phyloP scores from a whole-genome alignment of 2,113 vertebrate genomes.

The Parus major region DNA sequence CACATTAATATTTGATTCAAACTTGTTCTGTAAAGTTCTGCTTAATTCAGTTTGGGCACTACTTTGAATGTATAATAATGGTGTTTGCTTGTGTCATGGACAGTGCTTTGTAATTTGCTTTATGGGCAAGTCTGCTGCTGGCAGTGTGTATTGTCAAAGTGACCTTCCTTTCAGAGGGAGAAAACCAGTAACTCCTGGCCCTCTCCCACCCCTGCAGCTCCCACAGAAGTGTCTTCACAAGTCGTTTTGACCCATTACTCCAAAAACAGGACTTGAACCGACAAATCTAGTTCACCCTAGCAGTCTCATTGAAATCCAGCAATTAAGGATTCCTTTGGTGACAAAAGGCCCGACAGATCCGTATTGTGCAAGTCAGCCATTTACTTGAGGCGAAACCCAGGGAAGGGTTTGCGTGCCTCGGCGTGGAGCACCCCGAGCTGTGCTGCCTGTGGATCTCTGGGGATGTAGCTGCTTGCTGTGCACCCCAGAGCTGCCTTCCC shows the following conservation, averaged over 20 bases:
- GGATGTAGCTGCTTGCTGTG: neutral
- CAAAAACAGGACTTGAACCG: neutral
- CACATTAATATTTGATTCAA: slow-evolving; percentile 34
- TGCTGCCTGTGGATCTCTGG: accelerated
- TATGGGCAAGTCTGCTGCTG: slow-evolving; percentile 24
- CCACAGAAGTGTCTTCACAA: neutral
- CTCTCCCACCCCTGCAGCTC: neutral
- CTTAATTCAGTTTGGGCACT: slow-evolving; percentile 21
- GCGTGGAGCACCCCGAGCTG: neutral
- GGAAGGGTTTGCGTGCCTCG: neutral
- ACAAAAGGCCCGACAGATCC: neutral
- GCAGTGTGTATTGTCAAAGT: neutral
- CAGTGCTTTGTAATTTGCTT: slow-evolving; percentile 28
- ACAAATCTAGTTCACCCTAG: neutral
- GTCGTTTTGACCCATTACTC: neutral
- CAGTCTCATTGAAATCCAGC: neutral
- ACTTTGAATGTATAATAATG: slow-evolving; percentile 33
- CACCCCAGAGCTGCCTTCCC: neutral
- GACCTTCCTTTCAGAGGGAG: slow-evolving; percentile 7
- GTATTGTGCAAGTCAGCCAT: neutral
- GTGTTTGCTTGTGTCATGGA: neutral
- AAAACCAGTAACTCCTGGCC: neutral
- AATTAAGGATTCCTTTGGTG: neutral
- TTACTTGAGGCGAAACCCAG: neutral
- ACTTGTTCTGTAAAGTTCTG: slow-evolving; percentile 30